These are phyloP conservation scores for Parauchenoglanis punctatus DNA, from an alignment of 2,797 vertebrate species.

Conservation along the genomic window DNA sequence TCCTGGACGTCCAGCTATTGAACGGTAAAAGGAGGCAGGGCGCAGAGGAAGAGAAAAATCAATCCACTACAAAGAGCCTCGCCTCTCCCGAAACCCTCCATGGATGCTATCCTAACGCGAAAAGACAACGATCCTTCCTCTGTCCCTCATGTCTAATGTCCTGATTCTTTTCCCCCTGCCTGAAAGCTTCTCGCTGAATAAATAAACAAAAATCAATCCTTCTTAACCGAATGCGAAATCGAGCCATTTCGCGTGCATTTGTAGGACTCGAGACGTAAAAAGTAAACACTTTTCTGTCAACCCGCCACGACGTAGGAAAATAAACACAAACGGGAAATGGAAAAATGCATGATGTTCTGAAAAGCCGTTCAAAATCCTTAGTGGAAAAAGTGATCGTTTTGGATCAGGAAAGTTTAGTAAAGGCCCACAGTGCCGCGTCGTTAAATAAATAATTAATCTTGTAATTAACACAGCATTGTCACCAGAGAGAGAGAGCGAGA, in stretches of 20 bases:
- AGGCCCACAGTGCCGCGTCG: slow-evolving; percentile 39
- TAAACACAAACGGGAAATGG: not conserved
- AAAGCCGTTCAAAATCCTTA: not conserved
- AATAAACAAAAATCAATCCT: slow-evolving; percentile 53
- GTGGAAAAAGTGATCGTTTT: too few species aligned
- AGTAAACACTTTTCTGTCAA: not conserved
- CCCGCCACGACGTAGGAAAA: not conserved
- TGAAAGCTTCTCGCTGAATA: slow-evolving; percentile 32
- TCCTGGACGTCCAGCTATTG: slow-evolving; percentile 90
- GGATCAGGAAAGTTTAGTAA: slow-evolving; percentile 39
- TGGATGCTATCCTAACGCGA: slow-evolving; percentile 28
- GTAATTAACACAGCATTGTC: slow-evolving; percentile 70
- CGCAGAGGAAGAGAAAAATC: slow-evolving; percentile 85
- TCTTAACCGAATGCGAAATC: slow-evolving; percentile 50
- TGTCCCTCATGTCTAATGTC: slow-evolving; percentile 1
- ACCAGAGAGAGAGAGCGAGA: slow-evolving; percentile 60
- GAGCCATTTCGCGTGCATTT: not conserved
- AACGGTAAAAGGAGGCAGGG: slow-evolving; percentile 88
- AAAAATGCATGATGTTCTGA: not conserved
- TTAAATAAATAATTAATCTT: slow-evolving; percentile 65
- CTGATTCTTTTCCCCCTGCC: slow-evolving; percentile 6
- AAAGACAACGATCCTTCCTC: slow-evolving; percentile 24
- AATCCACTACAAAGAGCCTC: slow-evolving; percentile 83
- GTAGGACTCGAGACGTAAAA: not conserved
- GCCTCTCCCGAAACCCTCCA: slow-evolving; percentile 65